Percentiles rank a stretch among this genome's conserved stretches.
Evolutionary conservation across 2,113 vertebrate species (phyloP).

Genomic region (Aspidoscelis tigris): DNA sequence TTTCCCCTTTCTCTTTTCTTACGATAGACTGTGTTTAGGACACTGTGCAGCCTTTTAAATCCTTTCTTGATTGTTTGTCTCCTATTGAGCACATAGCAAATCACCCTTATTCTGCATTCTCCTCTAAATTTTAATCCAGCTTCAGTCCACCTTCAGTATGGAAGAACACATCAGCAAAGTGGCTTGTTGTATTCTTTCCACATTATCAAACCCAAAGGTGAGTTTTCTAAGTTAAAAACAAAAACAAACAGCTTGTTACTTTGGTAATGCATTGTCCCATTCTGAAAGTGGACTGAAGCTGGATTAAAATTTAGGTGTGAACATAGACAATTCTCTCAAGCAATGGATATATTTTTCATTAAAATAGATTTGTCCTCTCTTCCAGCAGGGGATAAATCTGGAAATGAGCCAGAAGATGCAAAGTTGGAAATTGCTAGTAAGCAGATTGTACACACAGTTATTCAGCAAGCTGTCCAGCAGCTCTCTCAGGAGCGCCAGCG

Average conservation of each 20-base stretch:
- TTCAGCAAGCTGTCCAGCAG: slow-evolving; percentile 79
- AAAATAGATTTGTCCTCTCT: slow-evolving; percentile 22
- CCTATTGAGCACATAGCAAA: neutral
- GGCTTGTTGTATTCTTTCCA: too few species aligned
- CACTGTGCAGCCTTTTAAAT: fast-evolving
- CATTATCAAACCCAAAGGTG: too few species aligned
- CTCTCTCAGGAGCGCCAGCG: slow-evolving; percentile 76
- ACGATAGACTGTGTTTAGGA: neutral
- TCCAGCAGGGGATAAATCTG: slow-evolving; percentile 75
- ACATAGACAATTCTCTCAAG: too few species aligned
- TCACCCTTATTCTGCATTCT: neutral
- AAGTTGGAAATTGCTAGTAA: slow-evolving; percentile 79
- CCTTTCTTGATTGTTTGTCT: neutral
- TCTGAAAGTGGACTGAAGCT: neutral
- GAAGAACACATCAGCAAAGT: too few species aligned
- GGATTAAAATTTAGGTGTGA: neutral
- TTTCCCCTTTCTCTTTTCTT: neutral
- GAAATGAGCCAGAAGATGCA: slow-evolving; percentile 74
- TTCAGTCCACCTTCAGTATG: too few species aligned
- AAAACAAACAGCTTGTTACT: too few species aligned
- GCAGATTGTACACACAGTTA: slow-evolving; percentile 81
- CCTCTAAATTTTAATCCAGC: too few species aligned
- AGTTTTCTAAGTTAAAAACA: too few species aligned
- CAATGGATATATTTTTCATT: slow-evolving; percentile 2
- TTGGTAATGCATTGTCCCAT: too few species aligned